Evolutionary conservation across 2,888 invertebrate species (phyloP).

Genomic region (Nebria salina): DNA sequence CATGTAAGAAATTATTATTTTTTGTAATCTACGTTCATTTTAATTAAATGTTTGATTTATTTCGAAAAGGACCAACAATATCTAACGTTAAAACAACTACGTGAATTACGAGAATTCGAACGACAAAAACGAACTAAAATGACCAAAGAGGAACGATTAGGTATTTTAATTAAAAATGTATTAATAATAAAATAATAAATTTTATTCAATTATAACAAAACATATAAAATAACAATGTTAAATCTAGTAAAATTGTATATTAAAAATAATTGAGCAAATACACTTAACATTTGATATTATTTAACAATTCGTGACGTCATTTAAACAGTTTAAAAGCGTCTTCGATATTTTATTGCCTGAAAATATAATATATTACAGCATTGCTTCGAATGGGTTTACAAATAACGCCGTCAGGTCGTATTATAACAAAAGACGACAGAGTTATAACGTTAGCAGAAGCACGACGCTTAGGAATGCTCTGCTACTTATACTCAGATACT

Average conservation of each 20-base stretch:
- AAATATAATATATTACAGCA: conserved; percentile 46
- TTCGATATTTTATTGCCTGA: not conserved
- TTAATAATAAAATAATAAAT: not conserved
- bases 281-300: too few relatives aligned
- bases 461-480: conserved; percentile 54
- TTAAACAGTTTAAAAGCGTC: not conserved
- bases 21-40: not conserved
- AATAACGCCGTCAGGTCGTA: conserved; percentile 55
- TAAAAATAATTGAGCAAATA: too few relatives aligned
- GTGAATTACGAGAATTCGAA: not conserved
- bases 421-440: conserved; percentile 56
- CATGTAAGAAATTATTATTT: not conserved
- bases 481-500: conserved; percentile 46
- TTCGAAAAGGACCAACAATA: not conserved
- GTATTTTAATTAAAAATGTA: conserved; percentile 18
- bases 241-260: too few relatives aligned
- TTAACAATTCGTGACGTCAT: too few relatives aligned
- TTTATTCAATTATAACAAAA: not conserved
- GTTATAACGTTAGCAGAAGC: conserved; percentile 56
- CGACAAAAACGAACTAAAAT: conserved; percentile 19
- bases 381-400: conserved; percentile 54
- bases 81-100: conserved; percentile 1
- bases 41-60: not conserved
- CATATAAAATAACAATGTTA: not conserved
- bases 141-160: conserved; percentile 26